Evolutionary conservation across 2,888 invertebrate genomes (phyloP).

Genomic region (Julus scanicus): DNA sequence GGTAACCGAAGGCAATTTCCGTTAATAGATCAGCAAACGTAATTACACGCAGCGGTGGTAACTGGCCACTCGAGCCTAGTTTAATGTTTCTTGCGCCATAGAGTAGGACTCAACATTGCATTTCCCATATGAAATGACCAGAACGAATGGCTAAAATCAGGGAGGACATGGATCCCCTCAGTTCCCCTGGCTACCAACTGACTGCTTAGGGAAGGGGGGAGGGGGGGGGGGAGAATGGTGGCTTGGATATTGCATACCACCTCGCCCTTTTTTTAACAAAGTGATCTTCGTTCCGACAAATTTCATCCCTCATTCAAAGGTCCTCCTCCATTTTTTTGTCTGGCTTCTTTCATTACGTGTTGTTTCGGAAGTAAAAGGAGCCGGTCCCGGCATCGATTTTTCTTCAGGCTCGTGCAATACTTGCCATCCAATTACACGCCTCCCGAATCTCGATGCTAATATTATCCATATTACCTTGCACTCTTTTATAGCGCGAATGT

Average conservation of each 20-base stretch:
- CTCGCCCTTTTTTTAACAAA: constrained; percentile 3
- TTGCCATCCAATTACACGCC: constrained; percentile 39
- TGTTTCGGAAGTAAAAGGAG: constrained; percentile 33
- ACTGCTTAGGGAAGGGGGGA: background rate
- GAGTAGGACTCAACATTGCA: background rate
- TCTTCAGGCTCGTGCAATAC: background rate
- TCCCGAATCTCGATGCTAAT: constrained; percentile 36
- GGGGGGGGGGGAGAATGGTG: no score
- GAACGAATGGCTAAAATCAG: background rate
- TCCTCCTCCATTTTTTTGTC: background rate
- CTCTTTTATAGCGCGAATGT: background rate
- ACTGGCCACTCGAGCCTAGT: constrained; percentile 36
- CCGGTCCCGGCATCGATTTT: background rate
- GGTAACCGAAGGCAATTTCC: background rate
- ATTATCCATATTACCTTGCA: background rate
- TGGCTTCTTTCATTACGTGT: constrained; percentile 23
- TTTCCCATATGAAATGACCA: background rate
- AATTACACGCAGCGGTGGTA: background rate
- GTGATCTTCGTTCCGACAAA: constrained; percentile 32
- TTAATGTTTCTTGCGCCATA: constrained; percentile 14
- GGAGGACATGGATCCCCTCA: background rate
- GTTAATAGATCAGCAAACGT: constrained; percentile 10
- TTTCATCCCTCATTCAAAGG: constrained; percentile 4
- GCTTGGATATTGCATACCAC: background rate
- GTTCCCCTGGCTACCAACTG: background rate